These are phyloP conservation scores for Mactra quadrangularis DNA, from an alignment of 1,140 invertebrate species.

Conservation along the genomic window DNA sequence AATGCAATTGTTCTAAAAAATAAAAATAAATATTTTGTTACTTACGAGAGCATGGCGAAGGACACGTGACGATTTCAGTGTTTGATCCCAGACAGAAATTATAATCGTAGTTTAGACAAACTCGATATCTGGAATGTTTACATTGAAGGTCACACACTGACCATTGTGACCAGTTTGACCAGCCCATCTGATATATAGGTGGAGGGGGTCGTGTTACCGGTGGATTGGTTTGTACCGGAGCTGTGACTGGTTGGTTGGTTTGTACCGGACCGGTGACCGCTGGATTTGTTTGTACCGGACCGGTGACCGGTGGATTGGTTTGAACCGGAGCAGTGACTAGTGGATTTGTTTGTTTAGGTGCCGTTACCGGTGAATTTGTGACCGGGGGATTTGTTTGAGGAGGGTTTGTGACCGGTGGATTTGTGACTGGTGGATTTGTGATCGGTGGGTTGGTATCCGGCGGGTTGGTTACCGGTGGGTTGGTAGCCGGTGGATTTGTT, in stretches of 20 bases:
- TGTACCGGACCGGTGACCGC: background rate
- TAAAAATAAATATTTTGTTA: too few species aligned
- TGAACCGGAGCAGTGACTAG: background rate
- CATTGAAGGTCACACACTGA: slow-evolving; percentile 68
- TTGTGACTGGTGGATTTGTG: background rate
- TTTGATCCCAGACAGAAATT: slow-evolving; percentile 61
- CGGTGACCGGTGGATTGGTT: background rate
- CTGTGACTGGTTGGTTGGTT: background rate
- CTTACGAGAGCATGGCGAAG: slow-evolving; percentile 60
- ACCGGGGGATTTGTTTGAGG: background rate
- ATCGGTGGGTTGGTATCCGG: background rate
- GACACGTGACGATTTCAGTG: slow-evolving; percentile 39
- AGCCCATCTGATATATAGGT: slow-evolving; percentile 49
- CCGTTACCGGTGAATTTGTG: slow-evolving; percentile 33
- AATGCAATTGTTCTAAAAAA: too few species aligned
- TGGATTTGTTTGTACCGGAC: background rate
- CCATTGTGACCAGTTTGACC: slow-evolving; percentile 68
- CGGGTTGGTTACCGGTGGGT: too few species aligned
- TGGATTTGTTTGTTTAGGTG: slow-evolving; percentile 8
- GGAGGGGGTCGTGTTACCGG: background rate
- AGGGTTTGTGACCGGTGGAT: background rate
- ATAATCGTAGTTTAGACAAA: slow-evolving; percentile 62
- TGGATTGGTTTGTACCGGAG: slow-evolving; percentile 13
- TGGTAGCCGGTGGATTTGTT: too few species aligned
- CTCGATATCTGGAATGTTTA: slow-evolving; percentile 60